These are phyloP conservation scores for Spisula solida DNA, from an alignment of 2,888 invertebrate genomes.

Conservation along the genomic window DNA sequence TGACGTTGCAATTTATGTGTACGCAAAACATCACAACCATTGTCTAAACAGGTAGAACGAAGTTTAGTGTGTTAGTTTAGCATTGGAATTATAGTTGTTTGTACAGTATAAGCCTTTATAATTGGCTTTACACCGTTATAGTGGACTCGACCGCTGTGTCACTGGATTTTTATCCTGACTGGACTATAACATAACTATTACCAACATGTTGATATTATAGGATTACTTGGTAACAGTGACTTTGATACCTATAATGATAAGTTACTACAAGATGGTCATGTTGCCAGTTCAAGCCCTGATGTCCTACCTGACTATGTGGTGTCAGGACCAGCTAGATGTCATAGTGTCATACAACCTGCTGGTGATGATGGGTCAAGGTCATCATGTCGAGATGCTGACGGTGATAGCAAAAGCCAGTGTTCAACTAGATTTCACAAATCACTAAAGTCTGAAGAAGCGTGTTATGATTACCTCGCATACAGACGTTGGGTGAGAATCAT, in stretches of 20 bases:
- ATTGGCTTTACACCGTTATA: no score
- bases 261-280: slow-evolving; percentile 52
- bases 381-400: background rate
- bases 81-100: no score
- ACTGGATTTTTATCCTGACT: no score
- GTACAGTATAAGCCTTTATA: no score
- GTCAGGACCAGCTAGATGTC: slow-evolving; percentile 39
- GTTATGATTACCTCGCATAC: background rate
- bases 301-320: slow-evolving; percentile 47
- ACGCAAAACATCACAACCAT: no score
- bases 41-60: no score
- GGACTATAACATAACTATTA: no score
- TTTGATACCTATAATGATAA: slow-evolving; percentile 68
- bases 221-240: slow-evolving; percentile 76
- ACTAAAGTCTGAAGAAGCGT: background rate
- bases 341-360: background rate
- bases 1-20: no score
- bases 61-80: no score
- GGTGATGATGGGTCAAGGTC: background rate
- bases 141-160: no score
- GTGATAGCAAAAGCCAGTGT: background rate
- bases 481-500: background rate
- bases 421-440: background rate
- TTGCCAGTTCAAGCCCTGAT: slow-evolving; percentile 12
- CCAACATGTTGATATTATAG: no score